Conservation (phyloP, 2,113 vertebrate species). For the Apteryx owenii region DNA sequence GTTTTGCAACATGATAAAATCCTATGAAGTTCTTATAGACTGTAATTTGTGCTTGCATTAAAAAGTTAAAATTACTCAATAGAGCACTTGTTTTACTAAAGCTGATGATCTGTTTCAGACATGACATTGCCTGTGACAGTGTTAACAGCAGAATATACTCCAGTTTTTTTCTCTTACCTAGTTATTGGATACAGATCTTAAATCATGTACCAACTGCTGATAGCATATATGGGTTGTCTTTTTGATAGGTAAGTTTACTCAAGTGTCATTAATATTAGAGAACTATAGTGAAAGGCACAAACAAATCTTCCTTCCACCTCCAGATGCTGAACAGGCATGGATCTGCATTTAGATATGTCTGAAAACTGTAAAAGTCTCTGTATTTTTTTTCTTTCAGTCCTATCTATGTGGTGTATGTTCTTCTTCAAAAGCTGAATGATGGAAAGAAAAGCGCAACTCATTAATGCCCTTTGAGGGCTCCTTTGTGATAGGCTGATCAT, state of each 20-base stretch:
- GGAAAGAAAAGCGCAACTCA: background rate
- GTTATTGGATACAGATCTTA: background rate
- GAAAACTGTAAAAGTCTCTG: background rate
- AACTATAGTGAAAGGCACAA: background rate
- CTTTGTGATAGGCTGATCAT: background rate
- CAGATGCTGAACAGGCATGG: background rate
- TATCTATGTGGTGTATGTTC: fast-evolving
- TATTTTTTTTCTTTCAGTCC: background rate
- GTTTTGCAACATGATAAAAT: background rate
- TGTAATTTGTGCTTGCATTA: background rate
- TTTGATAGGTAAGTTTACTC: background rate
- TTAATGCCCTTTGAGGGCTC: background rate
- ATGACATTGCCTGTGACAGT: background rate
- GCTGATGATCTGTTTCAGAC: background rate
- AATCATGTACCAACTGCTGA: slow-evolving; percentile 12
- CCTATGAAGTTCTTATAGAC: background rate
- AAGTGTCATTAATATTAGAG: background rate
- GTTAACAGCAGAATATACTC: background rate
- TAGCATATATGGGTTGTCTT: background rate
- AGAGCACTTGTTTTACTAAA: background rate
- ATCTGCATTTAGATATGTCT: background rate
- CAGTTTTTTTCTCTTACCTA: background rate
- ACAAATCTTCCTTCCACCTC: background rate
- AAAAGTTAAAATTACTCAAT: background rate
- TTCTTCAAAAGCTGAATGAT: background rate